Evolutionary conservation across 2,113 vertebrate genomes (phyloP).

Genomic region (Dinomys branickii): DNA sequence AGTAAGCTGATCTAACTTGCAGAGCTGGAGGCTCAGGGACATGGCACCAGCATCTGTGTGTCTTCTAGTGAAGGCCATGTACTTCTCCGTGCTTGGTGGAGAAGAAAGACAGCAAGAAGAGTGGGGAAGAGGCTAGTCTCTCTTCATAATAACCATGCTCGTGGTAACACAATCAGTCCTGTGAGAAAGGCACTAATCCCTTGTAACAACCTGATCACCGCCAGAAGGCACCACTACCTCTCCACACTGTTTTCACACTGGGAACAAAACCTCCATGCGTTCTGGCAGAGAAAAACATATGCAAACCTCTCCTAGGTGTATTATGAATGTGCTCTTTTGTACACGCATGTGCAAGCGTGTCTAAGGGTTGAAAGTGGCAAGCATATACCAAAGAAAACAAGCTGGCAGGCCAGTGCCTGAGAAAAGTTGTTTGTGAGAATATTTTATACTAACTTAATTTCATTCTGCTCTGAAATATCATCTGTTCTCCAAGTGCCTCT

Average conservation of each 20-base stretch:
- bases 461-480: no score
- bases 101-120: background rate
- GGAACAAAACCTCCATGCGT: background rate
- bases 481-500: background rate
- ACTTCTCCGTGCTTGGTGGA: background rate
- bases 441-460: no score
- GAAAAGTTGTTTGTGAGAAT: background rate
- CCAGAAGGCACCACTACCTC: no score
- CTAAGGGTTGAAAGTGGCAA: background rate
- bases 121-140: background rate
- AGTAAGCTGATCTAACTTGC: background rate
- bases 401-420: background rate
- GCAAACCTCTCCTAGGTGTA: background rate
- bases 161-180: background rate
- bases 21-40: background rate
- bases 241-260: background rate
- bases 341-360: background rate
- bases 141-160: background rate
- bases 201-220: background rate
- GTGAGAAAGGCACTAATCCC: background rate
- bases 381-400: background rate
- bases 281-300: background rate
- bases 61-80: background rate
- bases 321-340: no score
- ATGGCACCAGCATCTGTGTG: background rate